Evolutionary conservation across 2,888 invertebrate genomes (phyloP), one percentile per base, ranked within the genome.

Genomic region (Dusona sp.): DNA sequence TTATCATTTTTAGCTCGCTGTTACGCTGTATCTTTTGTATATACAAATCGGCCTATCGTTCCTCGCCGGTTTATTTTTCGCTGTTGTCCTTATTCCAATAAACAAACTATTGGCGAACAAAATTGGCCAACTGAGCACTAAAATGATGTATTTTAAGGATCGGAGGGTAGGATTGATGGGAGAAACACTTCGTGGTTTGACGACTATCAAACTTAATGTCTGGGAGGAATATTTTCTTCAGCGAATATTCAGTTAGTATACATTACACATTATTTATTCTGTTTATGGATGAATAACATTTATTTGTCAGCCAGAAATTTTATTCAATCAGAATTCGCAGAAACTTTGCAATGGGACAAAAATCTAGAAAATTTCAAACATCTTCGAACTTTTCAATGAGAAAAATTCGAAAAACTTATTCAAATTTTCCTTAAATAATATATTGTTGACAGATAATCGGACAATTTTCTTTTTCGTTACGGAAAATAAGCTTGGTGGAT

Each of bases 101-200:
- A 99, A 99, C 95, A 97, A 98, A 93, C 94, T 96, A 90, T 96
- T 99, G 87, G 99, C 99, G 1, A 96, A 96, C 89, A 97, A 98
- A 95, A 99, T 99, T 92, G 98, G 98, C 68, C 92, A 95, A 77
- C 96, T 98, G 48, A 99, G 99, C 90, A 96, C 96, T 48, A 96
- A 97, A 91, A 96, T 99, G 95, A 99, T 99, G 99, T 95, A 95
- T 48, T 96, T 97, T 89, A 99, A 99, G 94, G 99, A 99, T 94
- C 95, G 96, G 33, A 96, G 99, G 89, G 97, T 99, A 25, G 97
- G 97, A 92, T 95, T 98, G 54, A 97, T 98, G 92, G 97, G 97
- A 73, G 99, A 99, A 95, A 95, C 98, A 87, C 95, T 99, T 84
- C 96, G 96, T 89, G 99, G 99, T 25, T 98, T 99, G 80, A 96